Conservation (phyloP, 1,140 invertebrate genomes). For the Lordiphosa stackelbergi region DNA sequence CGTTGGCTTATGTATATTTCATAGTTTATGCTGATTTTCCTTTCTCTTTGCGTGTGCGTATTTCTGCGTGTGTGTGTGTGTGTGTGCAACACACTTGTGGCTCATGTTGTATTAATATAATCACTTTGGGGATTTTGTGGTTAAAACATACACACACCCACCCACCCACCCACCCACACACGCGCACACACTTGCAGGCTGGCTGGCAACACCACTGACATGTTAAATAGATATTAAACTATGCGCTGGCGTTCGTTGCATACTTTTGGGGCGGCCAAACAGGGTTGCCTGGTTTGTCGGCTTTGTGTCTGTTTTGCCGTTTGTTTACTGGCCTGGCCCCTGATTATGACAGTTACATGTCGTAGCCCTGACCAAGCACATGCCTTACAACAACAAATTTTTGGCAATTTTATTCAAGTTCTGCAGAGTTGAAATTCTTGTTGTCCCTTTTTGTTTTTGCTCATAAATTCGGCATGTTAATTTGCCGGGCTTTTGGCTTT, state of each 20-base stretch:
- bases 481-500: constrained; percentile 70
- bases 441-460: constrained; percentile 42
- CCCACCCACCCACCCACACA: constrained; percentile 1
- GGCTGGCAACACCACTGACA: constrained; percentile 47
- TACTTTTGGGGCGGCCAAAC: constrained; percentile 11
- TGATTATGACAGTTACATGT: constrained; percentile 64
- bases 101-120: constrained; percentile 76
- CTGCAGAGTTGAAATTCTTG: constrained; percentile 2
- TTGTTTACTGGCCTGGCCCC: constrained; percentile 15
- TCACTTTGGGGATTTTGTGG: constrained; percentile 71
- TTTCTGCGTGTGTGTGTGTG: background rate
- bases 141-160: constrained; percentile 22
- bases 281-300: constrained; percentile 27
- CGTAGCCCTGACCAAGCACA: constrained; percentile 28
- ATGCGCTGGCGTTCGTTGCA: constrained; percentile 49
- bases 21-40: constrained; percentile 15
- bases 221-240: constrained; percentile 74
- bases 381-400: background rate
- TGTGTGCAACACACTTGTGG: constrained; percentile 64
- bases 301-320: constrained; percentile 7
- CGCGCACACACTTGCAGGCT: no score
- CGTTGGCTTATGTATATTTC: constrained; percentile 10
- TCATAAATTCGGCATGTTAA: constrained; percentile 72
- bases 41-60: background rate
- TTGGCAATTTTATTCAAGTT: background rate